Evolutionary conservation across 37 sponge, comb jelly and placozoan genomes (phyloP).

Genomic region (Crambe crambe): DNA sequence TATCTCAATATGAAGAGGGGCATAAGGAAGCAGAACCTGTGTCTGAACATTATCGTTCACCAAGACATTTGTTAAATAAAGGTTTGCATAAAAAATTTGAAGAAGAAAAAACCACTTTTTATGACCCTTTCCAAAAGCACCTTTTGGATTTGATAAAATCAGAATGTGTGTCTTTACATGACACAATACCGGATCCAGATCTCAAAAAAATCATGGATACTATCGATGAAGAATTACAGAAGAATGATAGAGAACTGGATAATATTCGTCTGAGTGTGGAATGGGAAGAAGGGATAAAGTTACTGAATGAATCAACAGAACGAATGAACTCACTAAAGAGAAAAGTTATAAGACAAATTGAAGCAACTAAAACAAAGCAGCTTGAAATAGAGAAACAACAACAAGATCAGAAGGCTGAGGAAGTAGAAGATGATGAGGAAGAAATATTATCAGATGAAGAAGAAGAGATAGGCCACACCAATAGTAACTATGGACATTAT

Average conservation of each 20-base stretch:
- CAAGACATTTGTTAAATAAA: background rate
- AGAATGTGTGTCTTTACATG: too few relatives aligned
- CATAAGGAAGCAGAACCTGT: background rate
- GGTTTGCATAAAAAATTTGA: background rate
- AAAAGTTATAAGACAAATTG: background rate
- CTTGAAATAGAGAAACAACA: background rate
- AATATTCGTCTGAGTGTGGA: background rate
- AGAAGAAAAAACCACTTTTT: background rate
- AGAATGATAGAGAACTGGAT: conserved; percentile 5
- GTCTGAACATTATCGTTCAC: background rate
- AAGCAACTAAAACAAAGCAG: background rate
- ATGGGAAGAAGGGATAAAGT: conserved; percentile 1
- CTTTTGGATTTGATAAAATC: background rate
- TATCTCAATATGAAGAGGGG: background rate
- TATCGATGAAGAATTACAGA: background rate
- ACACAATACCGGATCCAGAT: background rate
- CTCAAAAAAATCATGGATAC: background rate
- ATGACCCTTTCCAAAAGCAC: background rate
- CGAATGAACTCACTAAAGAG: conserved; percentile 3
- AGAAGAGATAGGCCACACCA: background rate
- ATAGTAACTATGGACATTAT: background rate
- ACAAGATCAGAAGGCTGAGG: background rate
- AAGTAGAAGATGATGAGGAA: background rate
- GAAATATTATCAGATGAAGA: background rate
- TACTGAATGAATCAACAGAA: background rate